Conservation (phyloP, 2,113 vertebrate genomes). For the Ramphastos sulfuratus region DNA sequence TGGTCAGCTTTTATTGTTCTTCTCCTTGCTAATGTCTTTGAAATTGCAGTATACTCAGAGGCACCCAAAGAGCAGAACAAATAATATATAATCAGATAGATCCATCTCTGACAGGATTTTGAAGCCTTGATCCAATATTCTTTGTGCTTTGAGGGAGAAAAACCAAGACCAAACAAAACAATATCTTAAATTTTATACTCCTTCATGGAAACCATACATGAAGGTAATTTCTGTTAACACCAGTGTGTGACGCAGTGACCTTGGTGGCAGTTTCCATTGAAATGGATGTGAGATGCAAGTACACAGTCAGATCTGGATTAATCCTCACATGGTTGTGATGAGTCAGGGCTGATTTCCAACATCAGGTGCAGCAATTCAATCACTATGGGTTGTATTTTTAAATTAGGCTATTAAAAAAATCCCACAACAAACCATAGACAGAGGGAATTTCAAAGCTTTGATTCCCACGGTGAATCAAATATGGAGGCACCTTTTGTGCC, state of each 20-base stretch:
- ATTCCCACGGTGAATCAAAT: not conserved
- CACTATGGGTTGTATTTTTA: not conserved
- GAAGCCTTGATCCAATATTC: not conserved
- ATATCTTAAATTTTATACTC: not conserved
- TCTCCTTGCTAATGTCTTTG: not conserved
- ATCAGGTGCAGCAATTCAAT: not conserved
- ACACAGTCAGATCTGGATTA: not conserved
- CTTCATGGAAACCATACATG: not conserved
- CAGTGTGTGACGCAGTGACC: not conserved
- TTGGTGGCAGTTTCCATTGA: not conserved
- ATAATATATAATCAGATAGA: not conserved
- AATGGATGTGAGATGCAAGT: not conserved
- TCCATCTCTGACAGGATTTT: not conserved
- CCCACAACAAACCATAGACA: not conserved
- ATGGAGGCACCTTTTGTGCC: not conserved
- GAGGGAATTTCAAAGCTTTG: not conserved
- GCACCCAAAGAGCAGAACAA: not conserved
- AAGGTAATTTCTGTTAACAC: not conserved
- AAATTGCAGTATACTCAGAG: not conserved
- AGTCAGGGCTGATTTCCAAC: not conserved
- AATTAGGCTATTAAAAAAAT: not conserved
- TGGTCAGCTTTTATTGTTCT: not conserved
- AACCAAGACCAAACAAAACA: not conserved
- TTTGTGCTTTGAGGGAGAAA: constrained; percentile 10
- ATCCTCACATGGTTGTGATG: not conserved